phyloP scores from a whole-genome alignment of 1,140 invertebrate genomes.

The Aphelenchoides avenae region DNA sequence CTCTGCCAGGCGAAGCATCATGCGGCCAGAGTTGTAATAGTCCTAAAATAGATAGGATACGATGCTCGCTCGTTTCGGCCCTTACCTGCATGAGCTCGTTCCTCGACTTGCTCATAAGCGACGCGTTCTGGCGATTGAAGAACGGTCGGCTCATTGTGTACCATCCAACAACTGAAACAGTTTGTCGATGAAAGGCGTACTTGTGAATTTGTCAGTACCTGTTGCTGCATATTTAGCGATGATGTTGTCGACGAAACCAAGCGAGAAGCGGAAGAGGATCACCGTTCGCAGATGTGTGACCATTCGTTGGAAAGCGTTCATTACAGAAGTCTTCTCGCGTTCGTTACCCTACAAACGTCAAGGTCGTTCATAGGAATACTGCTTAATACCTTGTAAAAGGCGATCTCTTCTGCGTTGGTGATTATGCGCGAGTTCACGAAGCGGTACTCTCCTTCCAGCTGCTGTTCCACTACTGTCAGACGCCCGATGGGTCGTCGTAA shows the following conservation, averaged over 20 bases:
- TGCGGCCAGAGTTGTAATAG: constrained; percentile 91
- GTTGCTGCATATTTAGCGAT: constrained; percentile 93
- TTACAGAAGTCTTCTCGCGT: constrained; percentile 78
- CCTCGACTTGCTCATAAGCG: constrained; percentile 51
- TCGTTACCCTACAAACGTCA: constrained; percentile 67
- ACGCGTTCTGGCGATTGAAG: constrained; percentile 66
- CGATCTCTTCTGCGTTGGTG: constrained; percentile 94
- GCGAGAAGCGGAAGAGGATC: constrained; percentile 81
- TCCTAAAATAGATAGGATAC: constrained; percentile 65
- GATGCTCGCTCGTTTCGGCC: too few species aligned
- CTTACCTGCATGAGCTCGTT: constrained; percentile 55
- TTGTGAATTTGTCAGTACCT: constrained; percentile 60
- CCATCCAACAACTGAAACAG: constrained; percentile 83
- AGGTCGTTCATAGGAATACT: not conserved
- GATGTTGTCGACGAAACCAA: constrained; percentile 92
- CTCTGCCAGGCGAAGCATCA: constrained; percentile 92
- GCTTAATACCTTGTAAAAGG: constrained; percentile 74
- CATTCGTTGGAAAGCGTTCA: constrained; percentile 82
- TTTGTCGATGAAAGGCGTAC: not conserved
- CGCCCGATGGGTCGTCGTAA: constrained; percentile 77
- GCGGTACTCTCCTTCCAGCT: constrained; percentile 92
- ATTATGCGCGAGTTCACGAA: constrained; percentile 92
- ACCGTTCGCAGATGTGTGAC: constrained; percentile 81
- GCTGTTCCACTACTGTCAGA: constrained; percentile 87
- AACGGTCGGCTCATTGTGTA: constrained; percentile 89